These are phyloP conservation scores for Teleogryllus occipitalis DNA, from an alignment of 1,140 invertebrate species.

Conservation along the genomic window DNA sequence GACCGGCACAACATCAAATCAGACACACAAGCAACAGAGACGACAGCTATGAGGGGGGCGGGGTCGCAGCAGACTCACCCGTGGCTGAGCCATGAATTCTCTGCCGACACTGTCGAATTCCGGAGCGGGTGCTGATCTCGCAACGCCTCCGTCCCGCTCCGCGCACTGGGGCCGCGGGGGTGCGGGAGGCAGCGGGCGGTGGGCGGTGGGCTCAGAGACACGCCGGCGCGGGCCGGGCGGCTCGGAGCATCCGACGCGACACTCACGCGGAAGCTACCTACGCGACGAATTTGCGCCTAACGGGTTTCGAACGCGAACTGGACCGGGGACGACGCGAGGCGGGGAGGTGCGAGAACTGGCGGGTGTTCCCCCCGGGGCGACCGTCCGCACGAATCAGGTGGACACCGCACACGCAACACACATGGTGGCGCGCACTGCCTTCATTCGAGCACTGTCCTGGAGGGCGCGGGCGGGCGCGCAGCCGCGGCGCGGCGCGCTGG, in stretches of 20 bases:
- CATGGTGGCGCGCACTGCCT: conserved; percentile 19
- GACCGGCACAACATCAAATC: not conserved
- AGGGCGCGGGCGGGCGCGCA: too few relatives aligned
- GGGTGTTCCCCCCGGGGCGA: not conserved
- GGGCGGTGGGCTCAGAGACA: conserved; percentile 22
- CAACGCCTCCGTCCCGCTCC: conserved; percentile 36
- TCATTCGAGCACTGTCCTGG: not conserved
- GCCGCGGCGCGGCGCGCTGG: too few relatives aligned
- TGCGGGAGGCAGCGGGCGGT: conserved; percentile 20
- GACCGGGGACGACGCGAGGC: conserved; percentile 19
- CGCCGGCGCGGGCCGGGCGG: not conserved
- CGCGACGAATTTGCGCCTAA: not conserved
- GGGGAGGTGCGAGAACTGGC: too few relatives aligned
- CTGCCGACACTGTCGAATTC: conserved; percentile 48
- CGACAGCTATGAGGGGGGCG: not conserved
- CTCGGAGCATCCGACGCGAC: not conserved
- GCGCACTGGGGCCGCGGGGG: conserved; percentile 28
- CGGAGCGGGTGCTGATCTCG: conserved; percentile 40
- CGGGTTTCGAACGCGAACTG: not conserved
- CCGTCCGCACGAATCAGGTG: conserved; percentile 22
- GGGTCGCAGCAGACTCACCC: conserved; percentile 39
- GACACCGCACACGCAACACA: conserved; percentile 24
- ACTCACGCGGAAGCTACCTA: not conserved
- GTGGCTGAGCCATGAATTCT: conserved; percentile 57
- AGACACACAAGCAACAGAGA: conserved; percentile 2